A percentile compares a stretch with the other conserved stretches of the same genome.
Evolutionary conservation across 2,888 invertebrate genomes (phyloP).

Genomic region (Ormyrus rosae): DNA sequence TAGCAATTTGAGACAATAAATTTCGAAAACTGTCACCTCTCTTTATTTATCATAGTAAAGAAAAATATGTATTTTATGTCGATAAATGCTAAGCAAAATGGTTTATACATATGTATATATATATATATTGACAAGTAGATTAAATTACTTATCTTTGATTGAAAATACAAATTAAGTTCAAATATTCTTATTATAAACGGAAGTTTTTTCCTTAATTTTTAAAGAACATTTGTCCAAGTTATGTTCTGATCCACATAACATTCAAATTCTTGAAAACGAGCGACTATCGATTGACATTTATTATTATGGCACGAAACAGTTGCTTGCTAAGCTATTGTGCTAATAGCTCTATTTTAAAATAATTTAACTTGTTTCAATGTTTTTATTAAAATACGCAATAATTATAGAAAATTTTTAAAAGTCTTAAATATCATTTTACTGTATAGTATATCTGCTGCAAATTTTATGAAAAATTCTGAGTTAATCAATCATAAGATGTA

Average conservation of each 20-base stretch:
- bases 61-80: background rate
- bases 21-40: background rate
- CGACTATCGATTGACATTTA: slow-evolving; percentile 33
- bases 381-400: slow-evolving; percentile 19
- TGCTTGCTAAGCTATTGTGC: slow-evolving; percentile 51
- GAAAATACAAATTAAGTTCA: background rate
- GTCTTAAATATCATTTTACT: background rate
- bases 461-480: background rate
- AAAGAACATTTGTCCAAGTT: background rate
- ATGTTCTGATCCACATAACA: too few relatives aligned
- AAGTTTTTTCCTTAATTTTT: background rate
- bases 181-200: background rate
- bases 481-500: too few relatives aligned
- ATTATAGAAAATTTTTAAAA: slow-evolving; percentile 9
- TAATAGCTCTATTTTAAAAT: background rate
- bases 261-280: slow-evolving; percentile 33
- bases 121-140: slow-evolving; percentile 1
- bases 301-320: slow-evolving; percentile 68
- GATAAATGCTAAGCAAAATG: background rate
- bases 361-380: slow-evolving; percentile 21
- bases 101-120: background rate
- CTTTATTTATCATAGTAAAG: background rate
- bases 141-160: background rate
- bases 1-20: slow-evolving; percentile 17
- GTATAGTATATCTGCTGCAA: slow-evolving; percentile 23